Base-by-base conservation (phyloP, 2,888 invertebrate species). In the Epirrhoe tristata region DNA sequence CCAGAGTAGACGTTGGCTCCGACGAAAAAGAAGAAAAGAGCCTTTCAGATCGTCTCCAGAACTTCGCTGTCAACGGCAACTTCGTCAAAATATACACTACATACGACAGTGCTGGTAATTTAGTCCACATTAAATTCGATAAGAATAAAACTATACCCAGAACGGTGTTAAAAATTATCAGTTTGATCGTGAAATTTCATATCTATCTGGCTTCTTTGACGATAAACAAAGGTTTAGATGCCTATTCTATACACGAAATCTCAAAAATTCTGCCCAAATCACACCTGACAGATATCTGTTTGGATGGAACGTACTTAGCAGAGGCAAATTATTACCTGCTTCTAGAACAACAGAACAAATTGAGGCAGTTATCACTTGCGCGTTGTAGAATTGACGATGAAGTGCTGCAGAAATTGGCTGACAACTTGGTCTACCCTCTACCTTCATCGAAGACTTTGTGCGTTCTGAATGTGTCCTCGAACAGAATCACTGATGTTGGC, bases 401-500 rank as follows among this genome's bases (percentile, higher is more conserved):
- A 1, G 72, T 75, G 0, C 6, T 88, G 0, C 73, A 81, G 67
- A 78, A 67, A 2, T 81, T 91, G 5, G 76, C 83, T 5, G 68
- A 67, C 0, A 79, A 74, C 39, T 56, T 91, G 0, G 17, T 12
- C 0, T 69, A 74, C 54, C 81, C 83, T 0, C 55, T 66, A 4
- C 81, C 84, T 5, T 81, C 85, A 0, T 84, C 89, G 0, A 80
- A 77, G 60, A 76, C 76, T 1, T 67, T 91, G 51, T 62, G 66
- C 0, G 66, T 79, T n/a, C 71, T 91, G 0, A 90, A 88, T 70
- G 66, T 91, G 34, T 74, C 88, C 1, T 78, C 85, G 0, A 91
- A 91, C 61, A 78, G 57, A 57, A 87, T 91, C 7, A 85, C 88
- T 0, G 84, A 90, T 71, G 8, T 66, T 0, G 90, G 90, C 0